Conservation (phyloP, 2,113 vertebrate species). For the Theristicus caerulescens region DNA sequence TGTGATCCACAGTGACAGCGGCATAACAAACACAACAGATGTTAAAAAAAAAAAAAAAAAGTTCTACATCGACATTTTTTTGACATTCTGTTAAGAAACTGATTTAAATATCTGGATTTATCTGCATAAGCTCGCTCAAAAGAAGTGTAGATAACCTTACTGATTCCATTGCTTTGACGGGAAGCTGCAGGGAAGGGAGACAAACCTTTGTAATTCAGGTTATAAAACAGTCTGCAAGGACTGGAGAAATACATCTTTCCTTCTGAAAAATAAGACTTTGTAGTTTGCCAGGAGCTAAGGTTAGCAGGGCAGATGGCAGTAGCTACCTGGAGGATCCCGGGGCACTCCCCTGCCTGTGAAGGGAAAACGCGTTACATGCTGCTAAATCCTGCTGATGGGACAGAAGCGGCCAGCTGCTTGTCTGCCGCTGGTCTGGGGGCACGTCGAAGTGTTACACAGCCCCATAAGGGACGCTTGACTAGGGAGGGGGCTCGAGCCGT, state of each 20-base stretch:
- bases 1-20: background rate
- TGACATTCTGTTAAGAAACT: constrained; percentile 21
- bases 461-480: background rate
- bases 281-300: background rate
- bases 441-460: background rate
- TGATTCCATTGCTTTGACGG: background rate
- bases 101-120: constrained; percentile 14
- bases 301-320: background rate
- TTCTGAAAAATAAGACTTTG: background rate
- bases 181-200: background rate
- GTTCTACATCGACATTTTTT: background rate
- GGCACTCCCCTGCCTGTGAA: background rate
- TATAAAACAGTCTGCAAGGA: background rate
- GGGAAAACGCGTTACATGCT: background rate
- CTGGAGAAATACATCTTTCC: background rate
- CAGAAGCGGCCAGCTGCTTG: background rate
- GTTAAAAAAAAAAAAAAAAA: background rate
- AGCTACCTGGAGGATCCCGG: background rate
- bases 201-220: background rate
- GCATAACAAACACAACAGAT: constrained; percentile 24
- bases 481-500: background rate
- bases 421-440: accelerated
- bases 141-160: background rate
- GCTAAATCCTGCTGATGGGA: background rate
- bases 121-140: background rate